phyloP scores from a whole-genome alignment of 2,888 invertebrate species.

The Chymomyza procnemis region DNA sequence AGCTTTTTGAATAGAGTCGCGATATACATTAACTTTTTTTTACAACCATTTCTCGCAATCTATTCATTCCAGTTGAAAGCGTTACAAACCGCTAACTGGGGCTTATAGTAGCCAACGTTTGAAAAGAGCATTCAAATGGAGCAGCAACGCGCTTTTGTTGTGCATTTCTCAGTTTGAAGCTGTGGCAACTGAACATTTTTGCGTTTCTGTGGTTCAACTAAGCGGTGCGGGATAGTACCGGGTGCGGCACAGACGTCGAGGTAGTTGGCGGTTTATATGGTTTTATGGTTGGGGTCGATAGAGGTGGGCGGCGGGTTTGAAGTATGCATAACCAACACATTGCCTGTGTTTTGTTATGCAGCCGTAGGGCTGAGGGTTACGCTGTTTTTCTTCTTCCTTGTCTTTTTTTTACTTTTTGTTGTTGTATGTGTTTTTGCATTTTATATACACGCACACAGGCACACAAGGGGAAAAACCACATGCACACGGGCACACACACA shows the following conservation, averaged over 20 bases:
- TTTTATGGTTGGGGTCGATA: background rate
- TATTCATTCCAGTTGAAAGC: background rate
- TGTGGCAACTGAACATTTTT: slow-evolving; percentile 22
- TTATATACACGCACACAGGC: slow-evolving; percentile 39
- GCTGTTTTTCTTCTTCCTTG: background rate
- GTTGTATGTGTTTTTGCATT: slow-evolving; percentile 54
- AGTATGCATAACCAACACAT: background rate
- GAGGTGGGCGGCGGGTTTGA: too few relatives aligned
- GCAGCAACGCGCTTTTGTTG: background rate
- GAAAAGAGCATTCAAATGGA: background rate
- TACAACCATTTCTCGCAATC: background rate
- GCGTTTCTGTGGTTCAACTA: slow-evolving; percentile 30
- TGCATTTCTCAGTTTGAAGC: slow-evolving; percentile 38
- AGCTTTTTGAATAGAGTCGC: too few relatives aligned
- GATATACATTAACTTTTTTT: background rate
- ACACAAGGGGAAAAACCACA: background rate
- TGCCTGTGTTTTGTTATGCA: slow-evolving; percentile 36
- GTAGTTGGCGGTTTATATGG: slow-evolving; percentile 5
- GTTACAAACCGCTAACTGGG: background rate
- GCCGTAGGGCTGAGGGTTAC: slow-evolving; percentile 27
- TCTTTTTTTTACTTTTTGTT: slow-evolving; percentile 9
- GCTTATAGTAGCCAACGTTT: background rate
- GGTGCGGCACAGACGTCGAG: slow-evolving; percentile 7
- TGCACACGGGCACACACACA: background rate
- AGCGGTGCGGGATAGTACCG: slow-evolving; percentile 12